Base-by-base conservation (phyloP, 2,888 invertebrate species). In the Griposia aprilina region DNA sequence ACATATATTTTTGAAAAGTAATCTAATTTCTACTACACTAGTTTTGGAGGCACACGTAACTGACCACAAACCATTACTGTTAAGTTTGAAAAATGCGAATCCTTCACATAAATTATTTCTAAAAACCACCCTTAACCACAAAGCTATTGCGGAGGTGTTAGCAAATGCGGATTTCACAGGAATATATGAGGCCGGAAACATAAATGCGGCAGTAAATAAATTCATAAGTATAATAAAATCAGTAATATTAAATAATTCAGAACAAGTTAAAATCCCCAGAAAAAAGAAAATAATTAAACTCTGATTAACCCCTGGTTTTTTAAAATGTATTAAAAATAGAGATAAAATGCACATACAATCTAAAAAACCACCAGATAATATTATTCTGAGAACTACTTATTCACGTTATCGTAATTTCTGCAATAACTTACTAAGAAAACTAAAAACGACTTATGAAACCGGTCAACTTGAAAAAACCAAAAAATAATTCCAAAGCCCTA, bases 41-140 rank as follows among this genome's bases (percentile, higher is more conserved):
- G 65, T 74, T 8, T 65, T 74, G 20, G 65, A 66, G 20, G 36
- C 74, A 41, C 57, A 65, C 41, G 23, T 74, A 20, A 74, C 74
- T 13, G 74, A 66, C 55, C 74, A 66, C 52, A 74, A 74, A 74
- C 74, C 74, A 20, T 13, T 74, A 26, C n/a, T 74, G 10, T 55
- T 66, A 26, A 55, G 7, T 26, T 1, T 74, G n/a, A 30, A 36
- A 52, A 74, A 66, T 23, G 57, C 57, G 0, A 66, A 66, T 15
- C 74, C 48, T 0, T 6, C 66, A 0, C 55, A 45, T 0, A 63
- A 74, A 55, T 15, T 13, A 41, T 36, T 48, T 45, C 0, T 30
- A 41, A 66, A 3, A 0, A 65, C 65, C 20, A 23, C 23, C 20
- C n/a, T n/a, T 41, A 66, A 74, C 66, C 55, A 55, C 26, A 41